Evolutionary conservation across 2,888 invertebrate species (phyloP), one percentile per base, ranked within the genome.

Genomic region (Drosophila suboccidentalis): DNA sequence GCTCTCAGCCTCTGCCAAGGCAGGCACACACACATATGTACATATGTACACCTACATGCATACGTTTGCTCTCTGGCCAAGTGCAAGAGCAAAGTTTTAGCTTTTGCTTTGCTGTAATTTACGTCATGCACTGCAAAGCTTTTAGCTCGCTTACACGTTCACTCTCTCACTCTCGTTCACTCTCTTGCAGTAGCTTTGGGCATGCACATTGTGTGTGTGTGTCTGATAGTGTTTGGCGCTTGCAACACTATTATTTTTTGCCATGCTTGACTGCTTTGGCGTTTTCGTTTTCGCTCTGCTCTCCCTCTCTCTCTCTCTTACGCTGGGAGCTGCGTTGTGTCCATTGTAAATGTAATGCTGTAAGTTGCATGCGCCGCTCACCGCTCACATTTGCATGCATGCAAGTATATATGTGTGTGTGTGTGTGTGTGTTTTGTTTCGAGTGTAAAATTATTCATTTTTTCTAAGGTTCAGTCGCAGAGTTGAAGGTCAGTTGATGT

Each of bases 401-500:
- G 58, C 44, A 58, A 44, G 51, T n/a, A n/a, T n/a, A n/a, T n/a
- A n/a, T n/a, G n/a, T 63, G 49, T 55, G 55, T 53, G 15, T 58
- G 64, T 58, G 57, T 59, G 44, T 63, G 57, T 72, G 58, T 69
- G 60, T 46, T 65, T 75, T 64, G 75, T 50, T 67, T 88, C 69
- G 85, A 89, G 81, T 87, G 87, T 90, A 86, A 91, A 91, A 91
- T 91, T 90, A 89, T 91, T 91, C 91, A 88, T 91, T 91, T 87
- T 88, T 85, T 91, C 91, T 91, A 91, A 91, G 91, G 92, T 92
- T 92, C 92, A 92, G 92, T 91, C 91, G 82, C 88, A 90, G 91
- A 92, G 92, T 92, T 92, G 92, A 92, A 92, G 92, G 92, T 92
- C 92, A 92, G 92, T 91, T 88, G 91, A 91, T 92, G 91, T 92